Evolutionary conservation across 2,113 vertebrate species (phyloP).

Genomic region (Leptosomus discolor): DNA sequence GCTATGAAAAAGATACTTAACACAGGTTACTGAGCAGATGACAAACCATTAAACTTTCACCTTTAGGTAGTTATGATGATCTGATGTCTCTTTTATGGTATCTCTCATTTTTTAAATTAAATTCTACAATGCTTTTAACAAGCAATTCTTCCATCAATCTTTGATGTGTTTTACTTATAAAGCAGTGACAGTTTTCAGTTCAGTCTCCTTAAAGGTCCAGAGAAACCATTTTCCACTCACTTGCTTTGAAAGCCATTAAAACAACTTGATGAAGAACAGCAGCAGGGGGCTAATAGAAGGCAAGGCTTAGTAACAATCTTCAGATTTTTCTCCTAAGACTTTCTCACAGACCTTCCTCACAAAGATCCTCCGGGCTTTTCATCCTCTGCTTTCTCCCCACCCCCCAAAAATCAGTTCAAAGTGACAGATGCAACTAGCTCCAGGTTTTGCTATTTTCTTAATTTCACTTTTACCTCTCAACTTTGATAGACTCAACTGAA

Average conservation of each 20-base stretch:
- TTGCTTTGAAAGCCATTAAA: slow-evolving; percentile 73
- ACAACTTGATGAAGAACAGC: slow-evolving; percentile 69
- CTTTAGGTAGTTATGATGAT: slow-evolving; percentile 20
- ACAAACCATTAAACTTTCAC: slow-evolving; percentile 41
- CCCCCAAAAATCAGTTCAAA: slow-evolving; percentile 1
- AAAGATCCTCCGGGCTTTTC: slow-evolving; percentile 62
- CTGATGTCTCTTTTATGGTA: slow-evolving; percentile 39
- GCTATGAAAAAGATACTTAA: slow-evolving; percentile 10
- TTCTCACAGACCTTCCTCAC: slow-evolving; percentile 66
- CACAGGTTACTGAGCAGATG: slow-evolving; percentile 4
- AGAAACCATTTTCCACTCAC: slow-evolving; percentile 73
- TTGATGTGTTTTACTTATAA: slow-evolving; percentile 55
- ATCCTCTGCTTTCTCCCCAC: not conserved
- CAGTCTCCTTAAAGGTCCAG: slow-evolving; percentile 56
- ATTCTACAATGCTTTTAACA: slow-evolving; percentile 44
- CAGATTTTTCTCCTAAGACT: slow-evolving; percentile 59
- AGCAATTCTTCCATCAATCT: slow-evolving; percentile 50
- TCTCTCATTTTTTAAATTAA: slow-evolving; percentile 41
- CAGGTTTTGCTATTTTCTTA: not conserved
- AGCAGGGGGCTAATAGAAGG: slow-evolving; percentile 70
- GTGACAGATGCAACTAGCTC: slow-evolving; percentile 40
- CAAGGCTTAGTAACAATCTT: slow-evolving; percentile 65
- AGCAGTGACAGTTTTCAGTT: slow-evolving; percentile 59
- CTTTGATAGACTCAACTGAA: not conserved
- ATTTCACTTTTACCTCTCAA: not conserved